These are phyloP conservation scores for Apeltes quadracus DNA, from an alignment of 2,113 vertebrate genomes.

Conservation along the genomic window DNA sequence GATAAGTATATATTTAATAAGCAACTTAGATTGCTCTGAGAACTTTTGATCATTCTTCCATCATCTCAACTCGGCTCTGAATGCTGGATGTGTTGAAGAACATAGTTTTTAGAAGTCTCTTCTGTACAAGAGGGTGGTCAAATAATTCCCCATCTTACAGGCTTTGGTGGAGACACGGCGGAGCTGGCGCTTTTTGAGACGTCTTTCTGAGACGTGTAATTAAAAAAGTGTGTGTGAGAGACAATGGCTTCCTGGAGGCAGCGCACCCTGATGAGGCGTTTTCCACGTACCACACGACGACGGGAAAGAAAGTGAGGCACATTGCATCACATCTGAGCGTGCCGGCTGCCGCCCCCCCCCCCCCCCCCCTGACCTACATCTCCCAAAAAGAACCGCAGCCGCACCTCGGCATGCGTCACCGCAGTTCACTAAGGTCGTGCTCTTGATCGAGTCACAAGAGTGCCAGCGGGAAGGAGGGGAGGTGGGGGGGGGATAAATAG, in stretches of 20 bases:
- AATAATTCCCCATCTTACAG: constrained; percentile 23
- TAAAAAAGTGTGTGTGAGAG: constrained; percentile 1
- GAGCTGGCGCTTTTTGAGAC: constrained; percentile 19
- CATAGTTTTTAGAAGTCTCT: constrained; percentile 23
- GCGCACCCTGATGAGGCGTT: constrained; percentile 42
- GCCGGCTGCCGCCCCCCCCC: no score
- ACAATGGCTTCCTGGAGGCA: constrained; percentile 29
- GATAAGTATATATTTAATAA: neutral
- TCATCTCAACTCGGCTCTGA: constrained; percentile 1
- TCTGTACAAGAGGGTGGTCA: constrained; percentile 6
- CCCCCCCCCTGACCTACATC: constrained; percentile 70
- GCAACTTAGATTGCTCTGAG: neutral
- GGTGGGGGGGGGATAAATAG: no score
- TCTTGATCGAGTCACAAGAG: constrained; percentile 20
- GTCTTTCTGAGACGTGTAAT: no score
- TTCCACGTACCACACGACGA: constrained; percentile 48
- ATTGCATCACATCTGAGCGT: constrained; percentile 40
- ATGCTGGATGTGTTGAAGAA: constrained; percentile 42
- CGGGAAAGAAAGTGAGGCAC: constrained; percentile 23
- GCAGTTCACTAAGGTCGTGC: constrained; percentile 14
- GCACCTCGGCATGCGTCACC: constrained; percentile 3
- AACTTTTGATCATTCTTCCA: constrained; percentile 1
- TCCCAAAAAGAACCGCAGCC: constrained; percentile 6
- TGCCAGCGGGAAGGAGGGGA: neutral
- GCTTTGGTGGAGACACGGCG: neutral